phyloP scores from a whole-genome alignment of 1,140 invertebrate species.

The Saccostrea echinata region DNA sequence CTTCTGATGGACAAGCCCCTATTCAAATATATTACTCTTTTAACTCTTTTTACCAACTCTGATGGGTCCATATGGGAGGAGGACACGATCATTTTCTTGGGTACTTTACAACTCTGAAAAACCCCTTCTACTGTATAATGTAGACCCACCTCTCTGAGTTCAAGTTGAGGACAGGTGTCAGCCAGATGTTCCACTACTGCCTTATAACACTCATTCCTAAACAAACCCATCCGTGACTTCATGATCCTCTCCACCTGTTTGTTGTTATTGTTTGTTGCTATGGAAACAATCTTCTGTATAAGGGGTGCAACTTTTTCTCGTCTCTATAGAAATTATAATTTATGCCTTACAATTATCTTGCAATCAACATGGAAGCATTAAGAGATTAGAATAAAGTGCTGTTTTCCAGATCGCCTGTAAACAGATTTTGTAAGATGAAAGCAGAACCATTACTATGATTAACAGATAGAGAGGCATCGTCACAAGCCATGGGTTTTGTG shows the following conservation, averaged over 20 bases:
- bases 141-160: constrained; percentile 67
- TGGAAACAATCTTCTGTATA: constrained; percentile 68
- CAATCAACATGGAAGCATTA: no score
- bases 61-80: no score
- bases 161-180: constrained; percentile 65
- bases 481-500: no score
- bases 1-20: no score
- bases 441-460: background rate
- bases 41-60: no score
- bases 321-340: constrained; percentile 63
- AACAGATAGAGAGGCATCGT: background rate
- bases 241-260: constrained; percentile 58
- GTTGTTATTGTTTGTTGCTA: constrained; percentile 57
- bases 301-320: constrained; percentile 60
- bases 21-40: no score
- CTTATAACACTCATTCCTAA: constrained; percentile 73
- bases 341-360: no score
- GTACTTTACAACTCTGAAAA: no score
- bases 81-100: no score
- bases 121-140: background rate
- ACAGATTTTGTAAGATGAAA: background rate
- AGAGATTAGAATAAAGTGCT: background rate
- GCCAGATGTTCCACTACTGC: constrained; percentile 66
- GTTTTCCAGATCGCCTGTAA: background rate
- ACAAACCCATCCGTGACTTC: constrained; percentile 58